Evolutionary conservation across 2,888 invertebrate genomes (phyloP).

Genomic region (Pandemis corylana): DNA sequence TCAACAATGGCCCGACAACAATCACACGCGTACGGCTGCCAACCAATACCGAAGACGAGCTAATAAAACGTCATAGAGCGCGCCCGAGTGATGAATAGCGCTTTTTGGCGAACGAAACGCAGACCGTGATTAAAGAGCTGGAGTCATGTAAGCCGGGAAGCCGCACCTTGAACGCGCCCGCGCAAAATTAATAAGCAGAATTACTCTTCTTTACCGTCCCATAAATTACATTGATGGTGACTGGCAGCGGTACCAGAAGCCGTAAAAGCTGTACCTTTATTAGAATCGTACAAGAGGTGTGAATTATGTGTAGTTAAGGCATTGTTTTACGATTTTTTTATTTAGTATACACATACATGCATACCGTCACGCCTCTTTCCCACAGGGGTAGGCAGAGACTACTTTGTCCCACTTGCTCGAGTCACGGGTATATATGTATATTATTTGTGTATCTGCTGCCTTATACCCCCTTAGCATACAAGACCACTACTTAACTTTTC

Average conservation of each 20-base stretch:
- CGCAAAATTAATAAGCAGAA: slow-evolving; percentile 79
- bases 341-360: background rate
- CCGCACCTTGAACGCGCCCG: slow-evolving; percentile 68
- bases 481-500: no score
- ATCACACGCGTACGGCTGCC: background rate
- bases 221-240: slow-evolving; percentile 79
- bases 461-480: no score
- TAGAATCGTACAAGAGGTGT: slow-evolving; percentile 64
- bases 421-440: no score
- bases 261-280: slow-evolving; percentile 70
- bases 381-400: no score
- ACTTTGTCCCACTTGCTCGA: no score
- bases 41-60: background rate
- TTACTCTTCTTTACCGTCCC: slow-evolving; percentile 76
- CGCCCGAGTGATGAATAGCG: slow-evolving; percentile 46
- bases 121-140: slow-evolving; percentile 55
- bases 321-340: slow-evolving; percentile 18
- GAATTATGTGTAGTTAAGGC: slow-evolving; percentile 34
- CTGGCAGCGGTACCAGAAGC: slow-evolving; percentile 70
- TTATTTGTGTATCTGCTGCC: no score
- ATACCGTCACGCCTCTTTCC: no score
- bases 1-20: slow-evolving; percentile 1
- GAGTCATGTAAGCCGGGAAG: slow-evolving; percentile 71
- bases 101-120: slow-evolving; percentile 48
- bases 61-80: slow-evolving; percentile 25